Base-by-base conservation (phyloP, 2,888 invertebrate species). In the Mythimna albipuncta region DNA sequence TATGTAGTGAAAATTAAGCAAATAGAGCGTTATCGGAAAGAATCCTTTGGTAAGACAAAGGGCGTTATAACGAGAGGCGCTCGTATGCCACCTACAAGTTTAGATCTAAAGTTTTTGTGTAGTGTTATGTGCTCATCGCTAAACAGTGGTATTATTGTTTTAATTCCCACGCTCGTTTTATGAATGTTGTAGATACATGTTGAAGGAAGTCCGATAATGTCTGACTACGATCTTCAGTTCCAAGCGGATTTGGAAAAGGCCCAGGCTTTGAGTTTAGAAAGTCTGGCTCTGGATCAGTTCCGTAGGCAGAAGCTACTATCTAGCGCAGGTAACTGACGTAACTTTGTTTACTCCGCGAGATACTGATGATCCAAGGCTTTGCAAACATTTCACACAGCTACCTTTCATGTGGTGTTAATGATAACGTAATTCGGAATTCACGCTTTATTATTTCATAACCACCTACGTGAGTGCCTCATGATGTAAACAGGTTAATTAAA, bases 161-260 rank as follows among this genome's bases (percentile, higher is more conserved):
- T 89, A 90, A 88, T 92, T 94, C 92, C 91, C 91, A 94, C 92
- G 92, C 88, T 91, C 87, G 85, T 90, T 85, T 89, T 87, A 86
- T 91, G 85, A 89, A 87, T 89, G 85, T 91, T 92, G 86, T 92
- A 93, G 92, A 92, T 91, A 90, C 84, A 88, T 87, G 82, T 88
- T 87, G 87, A 86, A 89, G 87, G 88, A 87, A 87, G 79, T 85
- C 83, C 85, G 85, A 95, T 87, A 89, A 96, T 96, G 96, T 96
- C 96, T 69, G 98, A 98, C 91, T 98, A 97, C 95, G 98, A 98
- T 89, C 97, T 97, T 88, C 98, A 98, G 93, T 98, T 98, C 91
- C 97, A 98, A 96, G 98, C 98, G 81, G 98, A 99, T 91, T 95
- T 99, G 92, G 98, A 99, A 93, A 97, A 98, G 92, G 99, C 99